Percentiles rank a stretch among this genome's conserved stretches.
These are phyloP conservation scores for Ichneumoninae sp. DNA, from an alignment of 2,888 invertebrate species.

Conservation along the genomic window DNA sequence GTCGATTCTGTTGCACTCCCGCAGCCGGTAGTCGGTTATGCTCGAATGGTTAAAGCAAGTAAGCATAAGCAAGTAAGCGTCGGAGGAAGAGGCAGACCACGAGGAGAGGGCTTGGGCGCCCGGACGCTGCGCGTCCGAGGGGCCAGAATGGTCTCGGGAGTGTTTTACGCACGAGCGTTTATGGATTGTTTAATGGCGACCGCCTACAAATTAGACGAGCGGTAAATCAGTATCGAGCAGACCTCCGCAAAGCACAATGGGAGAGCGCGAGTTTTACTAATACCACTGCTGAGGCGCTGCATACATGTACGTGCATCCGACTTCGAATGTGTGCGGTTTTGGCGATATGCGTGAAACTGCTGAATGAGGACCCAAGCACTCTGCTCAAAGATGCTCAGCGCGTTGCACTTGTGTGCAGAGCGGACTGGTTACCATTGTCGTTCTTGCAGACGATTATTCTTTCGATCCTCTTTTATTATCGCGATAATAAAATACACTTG, in stretches of 20 bases:
- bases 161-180: conserved; percentile 83
- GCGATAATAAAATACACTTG: conserved; percentile 73
- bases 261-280: conserved; percentile 68
- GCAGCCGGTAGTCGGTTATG: conserved; percentile 21
- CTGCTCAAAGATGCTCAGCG: background rate
- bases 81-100: conserved; percentile 31
- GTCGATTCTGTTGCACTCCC: conserved; percentile 33
- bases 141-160: conserved; percentile 71
- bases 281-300: conserved; percentile 11
- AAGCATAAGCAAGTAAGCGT: conserved; percentile 37
- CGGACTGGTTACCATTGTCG: conserved; percentile 8
- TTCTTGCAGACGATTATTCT: conserved; percentile 11
- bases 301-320: background rate
- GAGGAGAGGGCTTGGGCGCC: conserved; percentile 38
- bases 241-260: conserved; percentile 79
- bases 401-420: background rate
- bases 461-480: conserved; percentile 55
- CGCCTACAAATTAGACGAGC: conserved; percentile 84
- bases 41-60: conserved; percentile 28
- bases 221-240: conserved; percentile 83
- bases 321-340: background rate
- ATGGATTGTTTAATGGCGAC: conserved; percentile 84
- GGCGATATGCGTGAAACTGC: conserved; percentile 1
- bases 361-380: background rate
- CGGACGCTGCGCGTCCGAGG: conserved; percentile 42